Base-by-base conservation (phyloP, 2,888 invertebrate species). In the Noctua janthina region DNA sequence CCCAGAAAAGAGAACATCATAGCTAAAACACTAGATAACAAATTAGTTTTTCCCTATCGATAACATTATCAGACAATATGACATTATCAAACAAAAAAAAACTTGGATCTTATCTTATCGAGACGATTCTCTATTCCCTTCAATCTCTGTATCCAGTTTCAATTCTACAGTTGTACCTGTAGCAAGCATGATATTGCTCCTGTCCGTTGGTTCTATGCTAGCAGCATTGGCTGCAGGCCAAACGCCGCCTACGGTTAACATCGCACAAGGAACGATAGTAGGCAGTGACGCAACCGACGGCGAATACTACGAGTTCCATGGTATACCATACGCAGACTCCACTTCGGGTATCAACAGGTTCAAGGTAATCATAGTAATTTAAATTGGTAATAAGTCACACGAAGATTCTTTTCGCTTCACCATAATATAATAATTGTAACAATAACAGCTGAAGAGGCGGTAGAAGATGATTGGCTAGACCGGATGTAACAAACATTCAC, bases 281-380 rank as follows among this genome's bases (percentile, higher is more conserved):
- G 68, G 49, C 68, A 46, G 68, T 66, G 10, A 8, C n/a, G 23
- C n/a, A 68, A 10, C 68, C n/a, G 68, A 68, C 6, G 15, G 68
- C 5, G 17, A n/a, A 46, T 67, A n/a, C n/a, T 29, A 17, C 69
- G 93, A 94, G 81, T 49, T 96, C 82, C 89, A 94, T 88, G 96
- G 96, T 7, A 96, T 96, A 80, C 96, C 96, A 0, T 96, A 95
- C 78, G 96, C 96, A 46, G 96, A 95, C 83, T 93, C 96, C 2
- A 96, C 96, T 2, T 93, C 96, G 11, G 96, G 96, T 51, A 90
- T 78, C 64, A 92, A 96, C 81, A 91, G 96, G 78, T 96, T 96
- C 83, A 96, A 95, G 95, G 96, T 96, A 91, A 62, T 62, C 1
- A 56, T n/a, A 59, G 13, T 59, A 59, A n/a, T 59, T 64, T 35